These are phyloP conservation scores for Gambusia yucatana DNA, from an alignment of 2,797 vertebrate genomes.

Conservation along the genomic window DNA sequence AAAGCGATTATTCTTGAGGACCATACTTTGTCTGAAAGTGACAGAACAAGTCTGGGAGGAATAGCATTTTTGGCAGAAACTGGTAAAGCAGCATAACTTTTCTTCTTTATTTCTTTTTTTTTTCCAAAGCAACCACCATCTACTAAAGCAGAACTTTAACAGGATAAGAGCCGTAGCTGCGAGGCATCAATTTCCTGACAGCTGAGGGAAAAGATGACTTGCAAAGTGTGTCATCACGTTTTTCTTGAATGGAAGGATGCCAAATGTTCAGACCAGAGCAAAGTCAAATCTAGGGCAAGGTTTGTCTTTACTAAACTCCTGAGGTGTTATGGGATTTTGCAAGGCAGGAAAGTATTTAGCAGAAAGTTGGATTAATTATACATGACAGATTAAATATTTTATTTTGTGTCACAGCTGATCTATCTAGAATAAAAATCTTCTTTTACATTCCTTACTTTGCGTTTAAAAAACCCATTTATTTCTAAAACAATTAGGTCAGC, in stretches of 20 bases:
- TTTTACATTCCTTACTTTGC: background rate
- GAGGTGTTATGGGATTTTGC: constrained; percentile 14
- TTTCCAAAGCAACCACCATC: constrained; percentile 18
- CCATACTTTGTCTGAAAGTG: constrained; percentile 27
- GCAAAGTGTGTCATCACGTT: constrained; percentile 25
- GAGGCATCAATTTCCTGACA: constrained; percentile 17
- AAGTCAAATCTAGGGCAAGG: constrained; percentile 19
- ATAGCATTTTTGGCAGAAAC: constrained; percentile 36
- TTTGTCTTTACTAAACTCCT: constrained; percentile 29
- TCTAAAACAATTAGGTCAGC: background rate
- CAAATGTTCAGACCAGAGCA: constrained; percentile 20
- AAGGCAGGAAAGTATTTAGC: constrained; percentile 33
- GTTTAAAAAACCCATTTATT: background rate
- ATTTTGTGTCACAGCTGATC: constrained; percentile 30
- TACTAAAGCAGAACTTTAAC: constrained; percentile 20
- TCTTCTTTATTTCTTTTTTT: background rate
- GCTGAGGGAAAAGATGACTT: constrained; percentile 21
- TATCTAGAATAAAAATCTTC: constrained; percentile 23
- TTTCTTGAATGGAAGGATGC: constrained; percentile 11
- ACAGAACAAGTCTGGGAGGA: constrained; percentile 35
- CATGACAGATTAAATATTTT: constrained; percentile 57
- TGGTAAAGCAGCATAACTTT: constrained; percentile 18
- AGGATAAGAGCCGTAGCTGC: constrained; percentile 28
- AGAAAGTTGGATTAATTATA: constrained; percentile 53
- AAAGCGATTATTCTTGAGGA: constrained; percentile 34